phyloP scores from a whole-genome alignment of 2,888 invertebrate species.

The Trilocha varians region DNA sequence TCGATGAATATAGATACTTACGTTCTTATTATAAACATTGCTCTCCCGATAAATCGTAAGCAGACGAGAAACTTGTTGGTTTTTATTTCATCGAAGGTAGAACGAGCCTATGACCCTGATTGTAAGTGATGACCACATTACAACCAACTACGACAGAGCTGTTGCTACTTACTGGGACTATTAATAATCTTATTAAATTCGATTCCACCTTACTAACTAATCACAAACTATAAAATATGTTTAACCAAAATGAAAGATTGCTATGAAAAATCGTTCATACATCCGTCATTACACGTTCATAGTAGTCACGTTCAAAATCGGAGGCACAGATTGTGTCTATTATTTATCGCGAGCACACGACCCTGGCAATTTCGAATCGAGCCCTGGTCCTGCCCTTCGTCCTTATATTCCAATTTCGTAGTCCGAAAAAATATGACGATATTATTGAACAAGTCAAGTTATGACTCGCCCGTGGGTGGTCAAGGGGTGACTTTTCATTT shows the following conservation, averaged over 20 bases:
- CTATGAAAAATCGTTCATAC: background rate
- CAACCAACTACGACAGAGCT: no score
- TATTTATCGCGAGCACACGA: conserved; percentile 60
- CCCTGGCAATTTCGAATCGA: conserved; percentile 58
- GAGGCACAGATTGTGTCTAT: conserved; percentile 59
- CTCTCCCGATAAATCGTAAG: no score
- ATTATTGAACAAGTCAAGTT: conserved; percentile 61
- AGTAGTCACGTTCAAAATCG: conserved; percentile 1
- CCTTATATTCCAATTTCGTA: conserved; percentile 64
- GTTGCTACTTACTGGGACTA: no score
- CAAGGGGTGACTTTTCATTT: conserved; percentile 51
- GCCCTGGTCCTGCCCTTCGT: conserved; percentile 59
- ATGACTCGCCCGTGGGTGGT: conserved; percentile 41
- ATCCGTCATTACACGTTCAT: background rate
- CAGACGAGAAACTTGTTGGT: no score
- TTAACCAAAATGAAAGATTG: background rate
- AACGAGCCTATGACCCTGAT: no score
- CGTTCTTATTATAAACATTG: no score
- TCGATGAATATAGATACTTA: no score
- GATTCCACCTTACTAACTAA: no score
- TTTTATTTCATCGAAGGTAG: no score
- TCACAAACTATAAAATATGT: no score
- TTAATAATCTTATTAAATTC: no score
- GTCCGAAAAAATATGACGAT: conserved; percentile 70
- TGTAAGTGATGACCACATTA: no score